phyloP scores from a whole-genome alignment of 2,888 invertebrate genomes.

The Crioceris asparagi region DNA sequence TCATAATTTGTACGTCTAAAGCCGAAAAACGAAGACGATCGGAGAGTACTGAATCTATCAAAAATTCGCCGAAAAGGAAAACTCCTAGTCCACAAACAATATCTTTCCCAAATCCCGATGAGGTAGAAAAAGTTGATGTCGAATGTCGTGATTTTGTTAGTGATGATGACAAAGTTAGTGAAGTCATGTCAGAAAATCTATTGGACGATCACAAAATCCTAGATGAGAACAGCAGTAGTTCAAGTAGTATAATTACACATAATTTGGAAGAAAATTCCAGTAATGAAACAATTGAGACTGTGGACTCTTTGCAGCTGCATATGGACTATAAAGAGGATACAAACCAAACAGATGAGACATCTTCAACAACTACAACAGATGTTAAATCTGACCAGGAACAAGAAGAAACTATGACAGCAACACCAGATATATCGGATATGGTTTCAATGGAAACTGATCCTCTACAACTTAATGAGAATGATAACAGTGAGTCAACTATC shows the following conservation, averaged over 20 bases:
- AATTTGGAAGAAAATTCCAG: conserved; percentile 23
- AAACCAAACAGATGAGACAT: conserved; percentile 21
- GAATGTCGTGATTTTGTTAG: conserved; percentile 14
- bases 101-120: conserved; percentile 12
- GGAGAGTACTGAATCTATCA: neutral
- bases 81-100: conserved; percentile 26
- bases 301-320: conserved; percentile 25
- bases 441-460: conserved; percentile 19
- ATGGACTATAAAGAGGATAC: conserved; percentile 23
- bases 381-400: conserved; percentile 20
- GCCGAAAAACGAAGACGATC: conserved; percentile 32
- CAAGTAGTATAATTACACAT: conserved; percentile 20
- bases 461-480: conserved; percentile 15
- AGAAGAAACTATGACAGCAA: conserved; percentile 21
- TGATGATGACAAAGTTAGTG: conserved; percentile 23
- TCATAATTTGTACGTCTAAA: conserved; percentile 33
- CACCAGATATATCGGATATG: conserved; percentile 20
- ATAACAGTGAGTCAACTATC: conserved; percentile 10
- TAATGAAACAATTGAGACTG: conserved; percentile 24
- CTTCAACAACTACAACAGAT: conserved; percentile 23
- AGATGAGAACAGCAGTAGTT: conserved; percentile 24
- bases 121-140: conserved; percentile 11
- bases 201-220: conserved; percentile 19
- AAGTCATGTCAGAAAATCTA: conserved; percentile 16
- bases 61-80: conserved; percentile 31